Conservation (phyloP, 2,888 invertebrate genomes). For the Tupiocoris notatus region DNA sequence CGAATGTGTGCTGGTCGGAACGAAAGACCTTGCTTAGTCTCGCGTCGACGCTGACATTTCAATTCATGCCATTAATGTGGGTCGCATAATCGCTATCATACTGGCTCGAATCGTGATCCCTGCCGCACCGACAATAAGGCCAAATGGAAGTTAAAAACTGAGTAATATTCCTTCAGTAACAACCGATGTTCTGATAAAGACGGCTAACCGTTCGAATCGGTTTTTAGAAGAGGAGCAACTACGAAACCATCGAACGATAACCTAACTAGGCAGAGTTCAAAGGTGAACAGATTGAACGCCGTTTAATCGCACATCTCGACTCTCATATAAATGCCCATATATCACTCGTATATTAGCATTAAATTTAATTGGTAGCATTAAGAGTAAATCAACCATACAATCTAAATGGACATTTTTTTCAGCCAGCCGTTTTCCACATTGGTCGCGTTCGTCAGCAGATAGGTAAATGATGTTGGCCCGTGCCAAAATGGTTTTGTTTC, state of each 20-base stretch:
- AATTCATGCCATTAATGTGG: too few species aligned
- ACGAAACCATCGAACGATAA: constrained; percentile 16
- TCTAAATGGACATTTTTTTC: constrained; percentile 33
- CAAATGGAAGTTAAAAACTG: too few species aligned
- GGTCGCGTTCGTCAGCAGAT: background rate
- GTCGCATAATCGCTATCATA: too few species aligned
- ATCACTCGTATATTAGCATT: constrained; percentile 34
- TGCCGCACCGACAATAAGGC: too few species aligned
- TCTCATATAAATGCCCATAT: constrained; percentile 24
- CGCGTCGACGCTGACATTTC: too few species aligned
- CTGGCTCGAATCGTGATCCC: too few species aligned
- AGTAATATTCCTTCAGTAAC: too few species aligned
- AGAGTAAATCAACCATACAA: constrained; percentile 37
- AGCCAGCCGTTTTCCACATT: constrained; percentile 21
- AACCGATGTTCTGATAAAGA: too few species aligned
- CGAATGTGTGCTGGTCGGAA: too few species aligned
- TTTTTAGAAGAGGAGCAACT: background rate
- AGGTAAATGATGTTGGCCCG: background rate
- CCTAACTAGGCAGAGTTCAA: background rate
- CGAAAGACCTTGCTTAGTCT: too few species aligned
- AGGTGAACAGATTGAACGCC: constrained; percentile 32
- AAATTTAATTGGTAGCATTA: constrained; percentile 34
- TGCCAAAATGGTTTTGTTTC: background rate
- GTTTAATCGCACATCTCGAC: constrained; percentile 37
- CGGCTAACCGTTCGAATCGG: background rate